Evolutionary conservation across 2,888 invertebrate genomes (phyloP), one percentile per base, ranked within the genome.

Genomic region (Drosophila antonietae): DNA sequence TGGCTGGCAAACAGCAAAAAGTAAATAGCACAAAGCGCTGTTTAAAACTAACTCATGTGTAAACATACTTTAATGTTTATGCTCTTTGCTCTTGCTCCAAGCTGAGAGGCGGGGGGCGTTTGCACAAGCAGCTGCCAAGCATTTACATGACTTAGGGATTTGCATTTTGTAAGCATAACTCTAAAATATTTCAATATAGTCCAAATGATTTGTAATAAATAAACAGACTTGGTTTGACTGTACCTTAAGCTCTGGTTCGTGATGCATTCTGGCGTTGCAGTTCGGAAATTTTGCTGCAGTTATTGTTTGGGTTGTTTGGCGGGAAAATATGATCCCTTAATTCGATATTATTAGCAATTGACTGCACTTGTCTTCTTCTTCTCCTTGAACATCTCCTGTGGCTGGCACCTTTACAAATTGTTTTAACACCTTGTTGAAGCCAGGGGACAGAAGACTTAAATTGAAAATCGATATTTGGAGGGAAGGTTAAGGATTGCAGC

Each of bases 381-480:
- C 6, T 18, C 20, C 2, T 15, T 20, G 2, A 33, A 10, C 31
- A 20, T n/a, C 28, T 23, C 10, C 49, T 20, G 47, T 18, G 51
- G 47, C 47, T 43, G 60, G 47, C 63, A 67, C 52, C 63, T 68
- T 80, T 66, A 81, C 88, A 84, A 86, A 89, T 78, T 84, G 88
- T 70, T 86, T 86, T 80, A 89, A 86, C 86, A 89, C 89, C 89
- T 89, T 89, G 77, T 75, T 81, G 39, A n/a, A 56, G 35, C 49
- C 52, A 44, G 18, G 61, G 49, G 56, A 56, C 20, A 55, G 3
- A 33, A 14, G 43, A 23, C 58, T n/a, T 31, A 41, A 60, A 63
- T 51, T 81, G 89, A 75, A 89, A 87, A 89, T 89, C 89, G 89
- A 87, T 87, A 87, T 89, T 78, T 65, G 68, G 53, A 18, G 69